Base-by-base conservation (phyloP, 2,797 vertebrate genomes). In the Anas bahamensis region DNA sequence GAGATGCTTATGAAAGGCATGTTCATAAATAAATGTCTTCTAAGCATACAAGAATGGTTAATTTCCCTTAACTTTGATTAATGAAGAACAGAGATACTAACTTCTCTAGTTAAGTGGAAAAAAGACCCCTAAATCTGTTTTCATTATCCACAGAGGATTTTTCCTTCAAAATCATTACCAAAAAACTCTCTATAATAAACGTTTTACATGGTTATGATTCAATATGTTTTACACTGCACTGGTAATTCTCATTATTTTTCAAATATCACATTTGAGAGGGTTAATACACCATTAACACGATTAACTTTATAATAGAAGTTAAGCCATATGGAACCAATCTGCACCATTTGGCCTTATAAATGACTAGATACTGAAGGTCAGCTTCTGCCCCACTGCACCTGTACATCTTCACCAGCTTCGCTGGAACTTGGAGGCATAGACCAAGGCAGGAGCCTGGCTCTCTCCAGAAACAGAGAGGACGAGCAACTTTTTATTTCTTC, bases 281-380 rank as follows among this genome's bases (percentile, higher is more conserved):
- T 89, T 94, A 89, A 81, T 78, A 70, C 33, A 90, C 63, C 79
- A 90, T 85, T 95, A 93, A 89, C 37, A 63, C 59, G 29, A 94
- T 94, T 93, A 88, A 88, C 13, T 89, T 95, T 84, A 93, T 61
- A 73, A 91, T 59, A 71, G n/a, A 93, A 95, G 44, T 85, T 93
- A 95, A 89, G 83, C 79, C 83, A 86, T 44, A 81, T 71, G 92
- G 83, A 95, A 95, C 56, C 82, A 92, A 92, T 68, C 29, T 42
- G 64, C 22, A 83, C 48, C 74, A 55, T 59, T 82, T 2, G 46
- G 56, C 60, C 77, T 52, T 7, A 81, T 18, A 82, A 92, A 65
- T 59, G 44, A 71, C 37, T 16, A 26, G 50, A 88, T 4, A 88
- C n/a, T 10, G 78, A 91, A 89, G 74, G 83, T 70, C 80, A 82